phyloP scores from a whole-genome alignment of 2,113 vertebrate species.

The Columba janthina region DNA sequence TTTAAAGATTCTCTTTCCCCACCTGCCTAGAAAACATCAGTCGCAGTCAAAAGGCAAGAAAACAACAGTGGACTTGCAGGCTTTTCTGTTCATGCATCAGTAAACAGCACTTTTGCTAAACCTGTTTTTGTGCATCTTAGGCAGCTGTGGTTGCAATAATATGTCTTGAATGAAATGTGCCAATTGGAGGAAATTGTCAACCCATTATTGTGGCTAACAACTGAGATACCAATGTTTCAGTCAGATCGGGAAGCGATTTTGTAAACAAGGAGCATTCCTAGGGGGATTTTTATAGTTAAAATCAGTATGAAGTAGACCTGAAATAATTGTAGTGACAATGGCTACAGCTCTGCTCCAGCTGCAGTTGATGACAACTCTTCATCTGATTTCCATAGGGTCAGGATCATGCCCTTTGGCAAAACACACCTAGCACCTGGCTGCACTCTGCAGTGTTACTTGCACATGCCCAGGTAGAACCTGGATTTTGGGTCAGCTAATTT shows the following conservation, averaged over 20 bases:
- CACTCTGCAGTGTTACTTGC: neutral
- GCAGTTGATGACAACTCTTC: neutral
- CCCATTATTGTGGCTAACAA: slow-evolving; percentile 69
- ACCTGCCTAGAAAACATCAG: slow-evolving; percentile 63
- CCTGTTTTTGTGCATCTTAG: slow-evolving; percentile 32
- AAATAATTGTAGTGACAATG: slow-evolving; percentile 55
- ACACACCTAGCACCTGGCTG: neutral
- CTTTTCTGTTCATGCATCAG: slow-evolving; percentile 64
- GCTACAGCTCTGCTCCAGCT: neutral
- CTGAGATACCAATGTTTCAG: slow-evolving; percentile 37
- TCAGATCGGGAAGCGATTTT: slow-evolving; percentile 35
- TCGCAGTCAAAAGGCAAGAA: slow-evolving; percentile 61
- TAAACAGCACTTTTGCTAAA: slow-evolving; percentile 57
- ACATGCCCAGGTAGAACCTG: neutral
- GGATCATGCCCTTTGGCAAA: neutral
- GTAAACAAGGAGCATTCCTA: slow-evolving; percentile 51
- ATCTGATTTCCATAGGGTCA: neutral
- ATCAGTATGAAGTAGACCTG: slow-evolving; percentile 38
- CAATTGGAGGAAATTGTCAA: slow-evolving; percentile 71
- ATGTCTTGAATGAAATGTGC: slow-evolving; percentile 72
- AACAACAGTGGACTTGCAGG: slow-evolving; percentile 64
- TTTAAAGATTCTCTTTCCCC: slow-evolving; percentile 68
- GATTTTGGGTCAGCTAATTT: neutral
- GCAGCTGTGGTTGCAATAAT: slow-evolving; percentile 69
- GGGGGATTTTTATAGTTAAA: slow-evolving; percentile 29